Evolutionary conservation across 2,797 vertebrate species (phyloP), one percentile per base, ranked within the genome.

Genomic region (Sparidentex hasta): DNA sequence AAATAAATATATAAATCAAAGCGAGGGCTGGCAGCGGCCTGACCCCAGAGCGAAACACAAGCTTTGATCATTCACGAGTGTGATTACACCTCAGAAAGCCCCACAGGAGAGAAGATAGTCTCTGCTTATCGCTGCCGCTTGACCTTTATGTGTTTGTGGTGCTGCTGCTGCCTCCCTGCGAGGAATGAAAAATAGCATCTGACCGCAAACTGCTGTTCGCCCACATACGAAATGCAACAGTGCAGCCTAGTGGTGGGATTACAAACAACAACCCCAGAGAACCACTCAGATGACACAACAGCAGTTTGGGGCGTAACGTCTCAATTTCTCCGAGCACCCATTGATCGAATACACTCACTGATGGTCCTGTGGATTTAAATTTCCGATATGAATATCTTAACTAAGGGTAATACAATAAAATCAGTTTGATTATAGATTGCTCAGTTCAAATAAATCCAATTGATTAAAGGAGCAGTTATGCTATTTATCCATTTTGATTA

Each of bases 71-170:
- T 90, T 73, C 86, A 85, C 62, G 73, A 58, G 71, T 83, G 46
- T 90, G 85, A 92, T 92, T 91, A 84, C 84, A 88, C 85, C 82
- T 89, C 56, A 72, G 81, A 84, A 90, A 80, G 0, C 66, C 70
- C 84, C 80, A 55, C 71, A 84, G 81, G 83, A 87, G 52, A 79
- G 58, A 80, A 85, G 80, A 85, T 74, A 76, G 75, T 75, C 90
- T 83, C 72, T 85, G 75, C 74, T 88, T 74, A 78, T 79, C 54
- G 25, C 88, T 87, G 76, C 84, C 76, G 77, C 78, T 88, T 92
- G 90, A 91, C 92, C 91, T 94, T 93, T 92, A 78, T 75, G 78
- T 54, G 54, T 88, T 78, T 18, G 54, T 73, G 78, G 65, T 74
- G 77, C 74, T 86, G 87, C 82, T 89, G 82, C 90, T 87, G 86